phyloP scores from a whole-genome alignment of 2,797 vertebrate species.

The Anomalospiza imberbis region DNA sequence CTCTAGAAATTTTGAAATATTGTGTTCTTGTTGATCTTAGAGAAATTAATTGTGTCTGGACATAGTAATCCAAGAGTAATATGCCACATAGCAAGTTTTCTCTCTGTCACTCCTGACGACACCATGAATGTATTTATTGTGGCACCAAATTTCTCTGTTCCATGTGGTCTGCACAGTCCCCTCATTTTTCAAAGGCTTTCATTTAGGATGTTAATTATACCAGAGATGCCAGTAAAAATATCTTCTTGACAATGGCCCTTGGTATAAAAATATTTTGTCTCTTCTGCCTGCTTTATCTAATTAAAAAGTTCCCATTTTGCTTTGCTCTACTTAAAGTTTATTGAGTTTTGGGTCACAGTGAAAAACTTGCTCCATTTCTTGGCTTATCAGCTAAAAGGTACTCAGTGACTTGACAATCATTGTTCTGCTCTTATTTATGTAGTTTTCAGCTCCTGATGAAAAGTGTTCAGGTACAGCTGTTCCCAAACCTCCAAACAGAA shows the following conservation, averaged over 20 bases:
- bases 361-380: neutral
- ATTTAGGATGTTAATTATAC: neutral
- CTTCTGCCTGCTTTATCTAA: neutral
- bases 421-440: neutral
- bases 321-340: neutral
- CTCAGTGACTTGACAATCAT: neutral
- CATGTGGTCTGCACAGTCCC: neutral
- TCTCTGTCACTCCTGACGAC: neutral
- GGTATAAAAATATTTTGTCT: neutral
- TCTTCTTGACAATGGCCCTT: neutral
- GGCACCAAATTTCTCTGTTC: neutral
- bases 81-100: rapidly evolving
- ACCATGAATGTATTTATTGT: neutral
- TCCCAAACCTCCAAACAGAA: neutral
- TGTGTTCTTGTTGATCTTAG: neutral
- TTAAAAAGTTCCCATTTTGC: neutral
- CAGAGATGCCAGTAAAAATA: neutral
- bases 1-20: neutral
- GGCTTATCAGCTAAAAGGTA: neutral
- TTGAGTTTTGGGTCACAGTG: neutral
- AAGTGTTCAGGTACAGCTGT: neutral
- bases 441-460: neutral
- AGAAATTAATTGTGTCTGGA: neutral
- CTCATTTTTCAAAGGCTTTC: neutral
- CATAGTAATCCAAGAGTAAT: neutral